A percentile compares a stretch with the other conserved stretches of the same genome.
These are phyloP conservation scores for Scalopus aquaticus DNA, from an alignment of 2,113 vertebrate species.

Conservation along the genomic window DNA sequence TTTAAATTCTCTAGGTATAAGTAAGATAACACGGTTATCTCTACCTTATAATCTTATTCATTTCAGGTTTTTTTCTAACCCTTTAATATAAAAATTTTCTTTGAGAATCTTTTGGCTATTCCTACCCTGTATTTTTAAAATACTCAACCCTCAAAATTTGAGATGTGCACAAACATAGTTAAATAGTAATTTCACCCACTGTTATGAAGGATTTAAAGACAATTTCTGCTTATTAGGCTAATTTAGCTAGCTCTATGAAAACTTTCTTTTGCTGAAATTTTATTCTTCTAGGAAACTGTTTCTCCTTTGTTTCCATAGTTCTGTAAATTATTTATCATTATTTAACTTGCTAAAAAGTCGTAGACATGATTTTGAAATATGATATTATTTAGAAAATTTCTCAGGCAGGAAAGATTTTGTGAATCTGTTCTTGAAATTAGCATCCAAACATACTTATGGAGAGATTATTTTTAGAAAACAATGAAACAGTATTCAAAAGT, in stretches of 20 bases:
- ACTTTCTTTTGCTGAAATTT: conserved; percentile 30
- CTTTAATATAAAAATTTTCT: conserved; percentile 15
- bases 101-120: conserved; percentile 21
- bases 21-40: neutral
- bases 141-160: neutral
- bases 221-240: conserved; percentile 7
- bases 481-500: neutral
- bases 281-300: conserved; percentile 21
- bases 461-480: conserved; percentile 31
- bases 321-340: conserved; percentile 52
- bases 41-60: neutral
- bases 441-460: neutral
- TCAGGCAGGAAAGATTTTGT: conserved; percentile 30
- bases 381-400: conserved; percentile 35
- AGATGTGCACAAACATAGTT: conserved; percentile 8
- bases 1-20: neutral
- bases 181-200: conserved; percentile 5
- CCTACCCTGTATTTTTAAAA: neutral
- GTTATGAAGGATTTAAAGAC: conserved; percentile 37
- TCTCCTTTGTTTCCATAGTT: conserved; percentile 16
- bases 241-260: conserved; percentile 25
- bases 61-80: neutral
- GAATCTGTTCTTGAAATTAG: conserved; percentile 47
- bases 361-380: conserved; percentile 42
- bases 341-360: conserved; percentile 44